These are phyloP conservation scores for Elaphurus davidianus DNA, from an alignment of 2,113 vertebrate species.

Conservation along the genomic window DNA sequence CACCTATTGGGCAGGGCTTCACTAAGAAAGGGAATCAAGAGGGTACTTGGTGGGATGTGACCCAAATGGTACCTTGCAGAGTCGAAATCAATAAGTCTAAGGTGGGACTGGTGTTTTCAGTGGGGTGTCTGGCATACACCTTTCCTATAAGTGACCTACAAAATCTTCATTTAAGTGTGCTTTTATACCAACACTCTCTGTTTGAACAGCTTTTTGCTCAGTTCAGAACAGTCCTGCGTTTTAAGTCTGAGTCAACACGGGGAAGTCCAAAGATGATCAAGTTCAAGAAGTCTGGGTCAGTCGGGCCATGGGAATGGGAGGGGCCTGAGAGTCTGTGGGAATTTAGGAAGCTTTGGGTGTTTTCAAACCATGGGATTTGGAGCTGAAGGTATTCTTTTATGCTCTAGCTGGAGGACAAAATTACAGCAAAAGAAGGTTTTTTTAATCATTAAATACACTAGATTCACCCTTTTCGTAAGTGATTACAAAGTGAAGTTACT, in stretches of 20 bases:
- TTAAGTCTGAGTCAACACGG: neutral
- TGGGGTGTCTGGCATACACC: accelerated
- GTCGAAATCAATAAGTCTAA: neutral
- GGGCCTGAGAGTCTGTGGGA: neutral
- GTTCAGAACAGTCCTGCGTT: neutral
- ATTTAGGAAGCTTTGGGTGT: neutral
- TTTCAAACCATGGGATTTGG: neutral
- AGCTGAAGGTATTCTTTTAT: neutral
- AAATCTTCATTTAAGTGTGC: neutral
- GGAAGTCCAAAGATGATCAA: neutral
- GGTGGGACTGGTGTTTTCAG: neutral
- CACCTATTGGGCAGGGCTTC: accelerated
- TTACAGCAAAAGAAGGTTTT: neutral
- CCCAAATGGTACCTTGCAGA: too few relatives aligned
- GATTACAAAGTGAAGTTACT: neutral
- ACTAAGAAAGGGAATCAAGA: neutral
- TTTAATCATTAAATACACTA: neutral
- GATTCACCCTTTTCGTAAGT: neutral
- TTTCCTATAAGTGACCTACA: neutral
- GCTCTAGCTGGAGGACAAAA: neutral
- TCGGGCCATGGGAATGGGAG: neutral
- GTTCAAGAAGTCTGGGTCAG: neutral
- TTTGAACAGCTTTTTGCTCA: neutral
- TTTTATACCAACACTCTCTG: neutral
- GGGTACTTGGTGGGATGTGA: accelerated